These are phyloP conservation scores for Pemphigus obesinymphae DNA, from an alignment of 1,140 invertebrate species.

Conservation along the genomic window DNA sequence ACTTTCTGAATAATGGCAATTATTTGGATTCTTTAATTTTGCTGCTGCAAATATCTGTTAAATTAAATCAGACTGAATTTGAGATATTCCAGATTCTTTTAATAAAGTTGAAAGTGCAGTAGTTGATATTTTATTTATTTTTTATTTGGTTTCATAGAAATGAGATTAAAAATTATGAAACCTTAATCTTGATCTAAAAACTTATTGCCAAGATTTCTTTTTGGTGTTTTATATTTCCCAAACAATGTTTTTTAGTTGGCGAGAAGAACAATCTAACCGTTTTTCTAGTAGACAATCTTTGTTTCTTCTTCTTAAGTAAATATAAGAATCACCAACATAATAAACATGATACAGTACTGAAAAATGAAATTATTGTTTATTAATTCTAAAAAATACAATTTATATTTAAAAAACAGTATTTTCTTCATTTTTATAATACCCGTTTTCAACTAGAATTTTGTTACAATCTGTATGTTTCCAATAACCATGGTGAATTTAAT, in stretches of 20 bases:
- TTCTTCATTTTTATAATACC: not conserved
- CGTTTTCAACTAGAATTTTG: not conserved
- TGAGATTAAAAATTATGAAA: not conserved
- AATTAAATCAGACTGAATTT: not conserved
- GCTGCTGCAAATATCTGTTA: not conserved
- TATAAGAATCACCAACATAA: not conserved
- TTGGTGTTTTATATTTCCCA: not conserved
- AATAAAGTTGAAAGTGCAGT: not conserved
- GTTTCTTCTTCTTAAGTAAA: not conserved
- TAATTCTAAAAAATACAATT: not conserved
- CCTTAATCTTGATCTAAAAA: not conserved
- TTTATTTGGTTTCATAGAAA: not conserved
- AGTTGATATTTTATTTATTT: too few species aligned
- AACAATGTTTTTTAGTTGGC: not conserved
- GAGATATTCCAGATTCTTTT: not conserved
- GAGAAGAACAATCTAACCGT: not conserved
- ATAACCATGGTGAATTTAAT: not conserved
- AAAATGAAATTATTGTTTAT: not conserved
- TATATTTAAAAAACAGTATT: too few species aligned
- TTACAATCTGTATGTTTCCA: not conserved
- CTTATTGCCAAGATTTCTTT: not conserved
- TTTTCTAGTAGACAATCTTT: not conserved
- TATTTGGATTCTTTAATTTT: not conserved
- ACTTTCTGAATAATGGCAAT: not conserved
- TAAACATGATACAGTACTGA: not conserved